Conservation (phyloP, 1,140 invertebrate genomes). For the Onthophagus taurus region DNA sequence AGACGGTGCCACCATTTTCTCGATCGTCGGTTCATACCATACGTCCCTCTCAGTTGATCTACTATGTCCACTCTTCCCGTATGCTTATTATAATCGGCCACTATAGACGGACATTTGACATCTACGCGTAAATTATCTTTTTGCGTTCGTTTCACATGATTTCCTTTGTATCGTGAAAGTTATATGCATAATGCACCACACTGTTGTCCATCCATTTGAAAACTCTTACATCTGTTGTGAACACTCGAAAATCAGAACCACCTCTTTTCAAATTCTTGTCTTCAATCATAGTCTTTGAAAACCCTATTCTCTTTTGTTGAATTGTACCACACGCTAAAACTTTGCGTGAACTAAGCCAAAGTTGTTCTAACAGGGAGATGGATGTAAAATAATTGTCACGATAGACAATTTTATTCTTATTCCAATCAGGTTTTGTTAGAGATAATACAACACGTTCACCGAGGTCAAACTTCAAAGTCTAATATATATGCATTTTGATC, state of each 20-base stretch:
- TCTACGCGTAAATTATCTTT: background rate
- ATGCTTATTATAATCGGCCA: constrained; percentile 26
- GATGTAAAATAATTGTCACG: constrained; percentile 35
- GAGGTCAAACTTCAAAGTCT: constrained; percentile 35
- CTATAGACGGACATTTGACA: constrained; percentile 14
- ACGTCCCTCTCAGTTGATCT: constrained; percentile 17
- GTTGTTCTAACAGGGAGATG: background rate
- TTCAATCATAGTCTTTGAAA: constrained; percentile 4
- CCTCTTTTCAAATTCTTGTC: too few relatives aligned
- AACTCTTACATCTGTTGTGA: too few relatives aligned
- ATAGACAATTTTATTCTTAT: constrained; percentile 28
- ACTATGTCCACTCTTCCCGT: constrained; percentile 28
- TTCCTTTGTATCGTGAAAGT: constrained; percentile 1
- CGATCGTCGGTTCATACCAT: constrained; percentile 7
- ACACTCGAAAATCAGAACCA: too few relatives aligned
- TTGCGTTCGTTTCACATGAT: constrained; percentile 2
- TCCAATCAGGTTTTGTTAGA: constrained; percentile 20
- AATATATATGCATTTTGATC: constrained; percentile 32
- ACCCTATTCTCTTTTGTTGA: background rate
- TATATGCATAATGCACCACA: constrained; percentile 8
- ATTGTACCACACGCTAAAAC: constrained; percentile 10
- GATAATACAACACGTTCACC: constrained; percentile 26
- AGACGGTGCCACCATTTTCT: constrained; percentile 18
- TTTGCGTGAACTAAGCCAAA: background rate
- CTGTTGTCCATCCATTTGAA: too few relatives aligned